Evolutionary conservation across 2,888 invertebrate genomes (phyloP).

Genomic region (Hipparchia semele): DNA sequence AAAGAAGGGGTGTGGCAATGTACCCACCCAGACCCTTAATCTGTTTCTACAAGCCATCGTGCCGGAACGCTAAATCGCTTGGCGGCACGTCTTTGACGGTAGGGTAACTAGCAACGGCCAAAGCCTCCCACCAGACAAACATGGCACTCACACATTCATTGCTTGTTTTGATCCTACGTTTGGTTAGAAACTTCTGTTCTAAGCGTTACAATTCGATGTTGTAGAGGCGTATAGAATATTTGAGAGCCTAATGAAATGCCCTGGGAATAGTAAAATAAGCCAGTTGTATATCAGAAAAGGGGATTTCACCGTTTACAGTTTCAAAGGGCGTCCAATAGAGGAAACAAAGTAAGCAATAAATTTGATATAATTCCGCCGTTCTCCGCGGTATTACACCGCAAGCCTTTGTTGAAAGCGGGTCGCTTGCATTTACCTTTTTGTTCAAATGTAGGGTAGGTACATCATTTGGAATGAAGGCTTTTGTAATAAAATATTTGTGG

Average conservation of each 20-base stretch:
- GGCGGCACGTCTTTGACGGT: no score
- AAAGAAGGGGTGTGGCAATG: no score
- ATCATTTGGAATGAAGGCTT: background rate
- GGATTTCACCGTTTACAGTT: conserved; percentile 40
- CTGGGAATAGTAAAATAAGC: background rate
- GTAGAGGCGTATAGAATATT: background rate
- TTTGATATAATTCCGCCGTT: conserved; percentile 55
- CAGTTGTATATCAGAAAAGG: conserved; percentile 6
- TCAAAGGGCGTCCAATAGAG: conserved; percentile 52
- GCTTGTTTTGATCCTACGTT: no score
- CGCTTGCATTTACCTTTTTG: conserved; percentile 12
- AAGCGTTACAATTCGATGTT: no score
- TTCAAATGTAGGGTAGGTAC: conserved; percentile 8
- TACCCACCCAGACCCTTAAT: no score
- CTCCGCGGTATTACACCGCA: conserved; percentile 43
- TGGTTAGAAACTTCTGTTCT: background rate
- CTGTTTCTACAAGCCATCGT: no score
- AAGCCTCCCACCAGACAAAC: no score
- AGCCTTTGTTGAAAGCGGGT: conserved; percentile 34
- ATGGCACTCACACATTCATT: no score
- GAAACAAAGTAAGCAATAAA: conserved; percentile 58
- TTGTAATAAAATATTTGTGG: conserved; percentile 8
- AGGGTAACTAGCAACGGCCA: no score
- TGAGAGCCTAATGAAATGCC: background rate
- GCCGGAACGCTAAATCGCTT: no score